These are phyloP conservation scores for Tenthredo notha DNA, from an alignment of 2,888 invertebrate species.

Conservation along the genomic window DNA sequence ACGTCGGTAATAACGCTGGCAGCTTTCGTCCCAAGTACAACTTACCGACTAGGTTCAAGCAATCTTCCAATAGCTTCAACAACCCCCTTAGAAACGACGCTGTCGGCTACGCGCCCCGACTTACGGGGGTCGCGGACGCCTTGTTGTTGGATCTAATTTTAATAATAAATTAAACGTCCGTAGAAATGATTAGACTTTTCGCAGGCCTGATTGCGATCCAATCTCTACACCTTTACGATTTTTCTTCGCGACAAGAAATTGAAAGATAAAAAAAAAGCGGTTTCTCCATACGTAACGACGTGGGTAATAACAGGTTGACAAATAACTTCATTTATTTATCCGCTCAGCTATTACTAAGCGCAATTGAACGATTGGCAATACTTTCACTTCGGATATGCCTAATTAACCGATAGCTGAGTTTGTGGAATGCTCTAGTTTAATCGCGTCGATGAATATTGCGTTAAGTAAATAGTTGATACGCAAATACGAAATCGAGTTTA, in stretches of 20 bases:
- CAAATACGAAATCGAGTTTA: not conserved
- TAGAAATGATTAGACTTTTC: not conserved
- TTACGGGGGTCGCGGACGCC: not conserved
- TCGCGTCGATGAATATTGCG: not conserved
- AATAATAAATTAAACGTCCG: not conserved
- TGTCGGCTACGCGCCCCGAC: conserved; percentile 11
- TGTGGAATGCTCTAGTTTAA: not conserved
- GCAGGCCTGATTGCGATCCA: not conserved
- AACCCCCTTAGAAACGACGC: conserved; percentile 54
- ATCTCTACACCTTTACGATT: not conserved
- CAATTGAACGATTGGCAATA: not conserved
- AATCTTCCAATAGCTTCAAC: conserved; percentile 52
- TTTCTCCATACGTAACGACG: not conserved
- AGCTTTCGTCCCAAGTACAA: conserved; percentile 57
- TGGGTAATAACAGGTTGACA: not conserved
- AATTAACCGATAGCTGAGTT: not conserved
- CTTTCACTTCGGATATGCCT: not conserved
- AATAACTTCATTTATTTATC: not conserved
- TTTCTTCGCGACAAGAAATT: not conserved
- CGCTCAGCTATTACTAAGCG: not conserved
- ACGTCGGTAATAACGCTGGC: conserved; percentile 71
- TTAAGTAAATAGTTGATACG: not conserved
- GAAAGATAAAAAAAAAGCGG: not conserved
- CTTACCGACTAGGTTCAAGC: conserved; percentile 70
- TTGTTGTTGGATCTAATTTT: not conserved